Percentiles rank a stretch among this genome's conserved stretches.
Conservation (phyloP, 2,113 vertebrate genomes). For the Microcebus tavaratra region DNA sequence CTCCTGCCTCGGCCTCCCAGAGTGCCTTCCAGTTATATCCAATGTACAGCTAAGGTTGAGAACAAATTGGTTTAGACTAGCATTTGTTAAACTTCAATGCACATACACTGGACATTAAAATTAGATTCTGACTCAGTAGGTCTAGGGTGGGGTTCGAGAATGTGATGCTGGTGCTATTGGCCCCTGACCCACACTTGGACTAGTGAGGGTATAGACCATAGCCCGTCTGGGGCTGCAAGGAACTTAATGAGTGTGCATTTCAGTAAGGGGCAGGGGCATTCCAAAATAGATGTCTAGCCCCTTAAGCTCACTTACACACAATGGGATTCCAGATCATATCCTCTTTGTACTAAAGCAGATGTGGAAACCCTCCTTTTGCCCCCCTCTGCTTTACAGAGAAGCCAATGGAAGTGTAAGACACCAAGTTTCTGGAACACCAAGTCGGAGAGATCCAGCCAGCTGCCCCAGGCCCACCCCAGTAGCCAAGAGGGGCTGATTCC, state of each 20-base stretch:
- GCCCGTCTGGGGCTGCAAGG: background rate
- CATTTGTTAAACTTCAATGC: background rate
- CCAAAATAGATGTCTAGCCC: background rate
- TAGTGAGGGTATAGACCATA: background rate
- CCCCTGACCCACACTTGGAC: background rate
- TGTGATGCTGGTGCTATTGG: background rate
- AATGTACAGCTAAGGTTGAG: background rate
- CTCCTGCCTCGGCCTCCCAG: no score
- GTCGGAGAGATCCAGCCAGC: conserved; percentile 1
- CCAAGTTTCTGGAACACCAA: conserved; percentile 40
- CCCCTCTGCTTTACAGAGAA: conserved; percentile 17
- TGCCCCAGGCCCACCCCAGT: conserved; percentile 1
- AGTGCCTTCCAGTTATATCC: background rate
- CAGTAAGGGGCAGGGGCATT: background rate
- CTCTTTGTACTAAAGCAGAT: conserved; percentile 8
- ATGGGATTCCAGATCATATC: background rate
- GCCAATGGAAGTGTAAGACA: conserved; percentile 30
- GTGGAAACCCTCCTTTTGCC: background rate
- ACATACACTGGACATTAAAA: background rate
- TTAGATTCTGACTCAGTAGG: background rate
- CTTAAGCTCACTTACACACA: background rate
- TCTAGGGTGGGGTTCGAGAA: background rate
- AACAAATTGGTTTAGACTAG: background rate
- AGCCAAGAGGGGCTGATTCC: conserved; percentile 12
- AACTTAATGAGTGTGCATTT: background rate